Percentiles rank a stretch among this genome's conserved stretches.
Evolutionary conservation across 64 coral and sea anemone species (phyloP).

Genomic region (Pocillopora verrucosa): DNA sequence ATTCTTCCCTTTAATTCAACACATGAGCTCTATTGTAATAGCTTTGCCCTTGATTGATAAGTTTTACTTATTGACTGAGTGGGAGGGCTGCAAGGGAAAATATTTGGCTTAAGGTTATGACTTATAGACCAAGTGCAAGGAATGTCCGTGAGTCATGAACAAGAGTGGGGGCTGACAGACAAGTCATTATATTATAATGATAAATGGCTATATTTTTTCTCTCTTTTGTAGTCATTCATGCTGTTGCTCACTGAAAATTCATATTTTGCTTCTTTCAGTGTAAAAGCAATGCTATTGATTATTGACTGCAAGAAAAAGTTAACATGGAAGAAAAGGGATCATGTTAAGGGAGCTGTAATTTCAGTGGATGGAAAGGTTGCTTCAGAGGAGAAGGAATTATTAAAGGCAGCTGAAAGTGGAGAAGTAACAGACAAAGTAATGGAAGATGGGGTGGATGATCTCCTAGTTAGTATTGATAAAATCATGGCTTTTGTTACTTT

Average conservation of each 20-base stretch:
- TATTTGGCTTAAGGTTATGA: no score
- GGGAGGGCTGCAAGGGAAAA: no score
- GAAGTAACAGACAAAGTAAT: constrained; percentile 30
- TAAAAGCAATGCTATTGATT: constrained; percentile 90
- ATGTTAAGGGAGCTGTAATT: constrained; percentile 23
- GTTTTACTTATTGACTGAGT: no score
- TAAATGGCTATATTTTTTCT: no score
- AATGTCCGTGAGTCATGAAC: no score
- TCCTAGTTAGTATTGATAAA: not conserved
- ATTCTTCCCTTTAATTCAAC: no score
- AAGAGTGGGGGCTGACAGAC: no score
- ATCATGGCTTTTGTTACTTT: not conserved
- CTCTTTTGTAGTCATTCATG: not conserved
- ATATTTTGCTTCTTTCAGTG: constrained; percentile 55
- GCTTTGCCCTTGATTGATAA: no score
- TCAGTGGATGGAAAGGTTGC: constrained; percentile 20
- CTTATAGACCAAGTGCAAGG: no score
- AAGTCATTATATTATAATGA: no score
- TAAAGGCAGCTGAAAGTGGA: constrained; percentile 34
- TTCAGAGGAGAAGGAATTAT: constrained; percentile 41
- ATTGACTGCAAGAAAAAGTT: constrained; percentile 97
- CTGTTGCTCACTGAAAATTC: not conserved
- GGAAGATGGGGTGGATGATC: constrained; percentile 33
- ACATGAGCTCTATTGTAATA: no score
- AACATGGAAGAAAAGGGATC: constrained; percentile 60